Evolutionary conservation across 2,797 vertebrate genomes (phyloP).

Genomic region (Tauraco hartlaubi): DNA sequence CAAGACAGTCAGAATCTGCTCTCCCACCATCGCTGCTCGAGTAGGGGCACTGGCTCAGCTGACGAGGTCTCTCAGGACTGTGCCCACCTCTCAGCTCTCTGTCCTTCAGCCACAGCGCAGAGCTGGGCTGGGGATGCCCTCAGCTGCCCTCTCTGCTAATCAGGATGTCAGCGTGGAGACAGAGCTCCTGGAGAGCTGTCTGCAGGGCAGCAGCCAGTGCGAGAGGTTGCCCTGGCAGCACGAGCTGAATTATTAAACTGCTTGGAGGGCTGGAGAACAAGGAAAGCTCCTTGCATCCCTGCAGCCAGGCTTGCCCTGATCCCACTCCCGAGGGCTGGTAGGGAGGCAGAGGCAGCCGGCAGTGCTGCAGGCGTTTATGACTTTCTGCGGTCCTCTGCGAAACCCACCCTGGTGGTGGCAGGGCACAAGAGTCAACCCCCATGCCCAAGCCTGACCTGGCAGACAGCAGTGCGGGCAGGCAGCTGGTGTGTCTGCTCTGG

Average conservation of each 20-base stretch:
- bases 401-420: accelerated
- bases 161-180: accelerated
- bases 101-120: not conserved
- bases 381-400: accelerated
- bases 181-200: not conserved
- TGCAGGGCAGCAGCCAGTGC: not conserved
- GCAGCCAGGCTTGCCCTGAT: not conserved
- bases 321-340: not conserved
- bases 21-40: not conserved
- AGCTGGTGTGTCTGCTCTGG: not conserved
- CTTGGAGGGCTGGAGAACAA: not conserved
- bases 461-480: not conserved
- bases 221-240: not conserved
- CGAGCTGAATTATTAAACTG: not conserved
- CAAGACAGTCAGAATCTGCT: not conserved
- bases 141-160: not conserved
- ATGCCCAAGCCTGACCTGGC: not conserved
- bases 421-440: not conserved
- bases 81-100: not conserved
- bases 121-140: not conserved
- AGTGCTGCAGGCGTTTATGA: not conserved
- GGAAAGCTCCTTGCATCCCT: not conserved
- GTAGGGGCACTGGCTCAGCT: not conserved
- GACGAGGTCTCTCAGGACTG: not conserved
- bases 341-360: not conserved